Evolutionary conservation across 2,113 vertebrate genomes (phyloP).

Genomic region (Amblyopsis rosae): DNA sequence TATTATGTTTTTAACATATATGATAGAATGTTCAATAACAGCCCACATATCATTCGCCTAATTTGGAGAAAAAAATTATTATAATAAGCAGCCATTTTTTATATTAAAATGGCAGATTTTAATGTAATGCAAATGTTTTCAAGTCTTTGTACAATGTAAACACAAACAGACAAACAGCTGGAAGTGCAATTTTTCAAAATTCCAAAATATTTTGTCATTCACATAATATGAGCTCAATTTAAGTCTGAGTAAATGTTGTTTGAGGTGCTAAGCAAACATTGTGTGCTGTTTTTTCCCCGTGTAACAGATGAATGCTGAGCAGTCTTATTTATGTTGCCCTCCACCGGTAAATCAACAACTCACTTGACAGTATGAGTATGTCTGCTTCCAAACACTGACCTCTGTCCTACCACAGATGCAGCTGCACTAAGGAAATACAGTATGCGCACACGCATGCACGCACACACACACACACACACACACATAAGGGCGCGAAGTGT

Average conservation of each 20-base stretch:
- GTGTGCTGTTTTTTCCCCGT: not conserved
- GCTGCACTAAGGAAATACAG: not conserved
- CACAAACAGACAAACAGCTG: slow-evolving; percentile 31
- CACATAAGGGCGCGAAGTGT: slow-evolving; percentile 6
- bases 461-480: slow-evolving; percentile 14
- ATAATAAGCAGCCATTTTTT: no score
- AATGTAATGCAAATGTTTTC: no score
- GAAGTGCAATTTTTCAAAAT: slow-evolving; percentile 29
- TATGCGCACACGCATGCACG: not conserved
- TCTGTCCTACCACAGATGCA: slow-evolving; percentile 25
- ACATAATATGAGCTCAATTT: not conserved
- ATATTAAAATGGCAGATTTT: no score
- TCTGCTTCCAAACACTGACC: slow-evolving; percentile 20
- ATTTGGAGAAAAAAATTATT: no score
- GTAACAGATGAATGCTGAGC: slow-evolving; percentile 32
- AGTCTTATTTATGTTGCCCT: slow-evolving; percentile 36
- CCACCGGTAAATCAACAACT: slow-evolving; percentile 31
- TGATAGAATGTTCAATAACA: no score
- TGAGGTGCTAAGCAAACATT: not conserved
- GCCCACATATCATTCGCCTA: no score
- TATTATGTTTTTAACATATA: no score
- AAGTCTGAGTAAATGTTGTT: not conserved
- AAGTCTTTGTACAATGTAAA: not conserved
- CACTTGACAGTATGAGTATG: slow-evolving; percentile 34
- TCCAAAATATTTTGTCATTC: not conserved